Conservation (phyloP, 2,888 invertebrate species). For the Conops quadrifasciatus region DNA sequence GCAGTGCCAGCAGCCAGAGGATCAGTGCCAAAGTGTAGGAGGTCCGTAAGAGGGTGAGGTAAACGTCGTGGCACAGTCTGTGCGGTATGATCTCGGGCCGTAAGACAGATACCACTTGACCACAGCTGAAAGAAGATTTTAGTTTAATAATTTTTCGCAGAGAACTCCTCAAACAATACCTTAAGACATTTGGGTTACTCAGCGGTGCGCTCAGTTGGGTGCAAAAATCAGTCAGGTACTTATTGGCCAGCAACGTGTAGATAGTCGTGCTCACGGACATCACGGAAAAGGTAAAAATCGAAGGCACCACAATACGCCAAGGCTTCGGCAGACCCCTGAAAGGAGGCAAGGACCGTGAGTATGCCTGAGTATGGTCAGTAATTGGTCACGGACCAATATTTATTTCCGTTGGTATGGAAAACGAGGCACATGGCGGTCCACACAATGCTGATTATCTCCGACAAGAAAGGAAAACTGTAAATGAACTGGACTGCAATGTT, state of each 20-base stretch:
- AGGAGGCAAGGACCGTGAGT: not conserved
- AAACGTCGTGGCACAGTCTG: slow-evolving; percentile 51
- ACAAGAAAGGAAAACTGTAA: slow-evolving; percentile 57
- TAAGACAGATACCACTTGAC: slow-evolving; percentile 56
- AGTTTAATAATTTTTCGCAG: not conserved
- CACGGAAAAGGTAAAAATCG: slow-evolving; percentile 55
- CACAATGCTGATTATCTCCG: slow-evolving; percentile 58
- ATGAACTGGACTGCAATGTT: slow-evolving; percentile 54
- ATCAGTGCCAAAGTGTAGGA: slow-evolving; percentile 53
- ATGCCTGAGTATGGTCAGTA: not conserved
- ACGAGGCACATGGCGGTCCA: slow-evolving; percentile 62
- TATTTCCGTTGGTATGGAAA: slow-evolving; percentile 58
- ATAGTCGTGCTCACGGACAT: slow-evolving; percentile 54
- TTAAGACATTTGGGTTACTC: slow-evolving; percentile 52
- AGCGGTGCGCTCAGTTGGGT: slow-evolving; percentile 50
- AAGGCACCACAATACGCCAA: slow-evolving; percentile 62
- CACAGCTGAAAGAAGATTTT: slow-evolving; percentile 49
- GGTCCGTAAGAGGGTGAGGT: slow-evolving; percentile 52
- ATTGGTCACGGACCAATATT: slow-evolving; percentile 55
- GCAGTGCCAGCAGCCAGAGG: slow-evolving; percentile 54
- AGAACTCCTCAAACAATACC: slow-evolving; percentile 42
- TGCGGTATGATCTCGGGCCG: slow-evolving; percentile 55
- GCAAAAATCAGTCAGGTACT: slow-evolving; percentile 53
- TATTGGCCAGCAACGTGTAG: slow-evolving; percentile 55
- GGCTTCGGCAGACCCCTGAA: slow-evolving; percentile 60